phyloP scores from a whole-genome alignment of 1,140 invertebrate species.

The Tetranychus urticae region DNA sequence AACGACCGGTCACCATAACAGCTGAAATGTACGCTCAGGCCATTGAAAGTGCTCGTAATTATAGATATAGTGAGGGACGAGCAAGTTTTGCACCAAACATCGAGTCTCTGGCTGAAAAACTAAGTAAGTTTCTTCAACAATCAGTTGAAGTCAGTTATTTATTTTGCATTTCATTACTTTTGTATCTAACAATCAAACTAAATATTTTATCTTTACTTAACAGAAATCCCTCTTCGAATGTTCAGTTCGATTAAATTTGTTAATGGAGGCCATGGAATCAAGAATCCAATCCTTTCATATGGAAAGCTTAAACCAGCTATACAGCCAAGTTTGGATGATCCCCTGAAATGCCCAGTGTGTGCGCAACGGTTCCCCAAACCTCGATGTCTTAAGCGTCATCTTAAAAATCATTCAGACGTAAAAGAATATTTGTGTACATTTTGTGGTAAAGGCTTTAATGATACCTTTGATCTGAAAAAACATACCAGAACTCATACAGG shows the following conservation, averaged over 20 bases:
- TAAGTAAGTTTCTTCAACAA: not conserved
- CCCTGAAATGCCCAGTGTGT: slow-evolving; percentile 54
- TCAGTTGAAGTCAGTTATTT: too few relatives aligned
- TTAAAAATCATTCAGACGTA: slow-evolving; percentile 96
- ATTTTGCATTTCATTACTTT: too few relatives aligned
- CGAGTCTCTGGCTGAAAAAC: slow-evolving; percentile 6
- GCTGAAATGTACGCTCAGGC: not conserved
- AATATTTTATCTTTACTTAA: not conserved
- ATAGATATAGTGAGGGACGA: not conserved
- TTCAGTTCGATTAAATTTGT: slow-evolving; percentile 63
- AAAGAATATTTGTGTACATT: slow-evolving; percentile 97
- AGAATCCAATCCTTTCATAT: slow-evolving; percentile 59
- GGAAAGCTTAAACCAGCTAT: not conserved
- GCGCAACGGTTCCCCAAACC: slow-evolving; percentile 82
- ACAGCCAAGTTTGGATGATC: slow-evolving; percentile 6
- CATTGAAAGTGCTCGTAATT: not conserved
- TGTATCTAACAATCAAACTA: too few relatives aligned
- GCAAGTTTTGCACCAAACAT: not conserved
- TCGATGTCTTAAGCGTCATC: slow-evolving; percentile 84
- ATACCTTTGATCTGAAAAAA: slow-evolving; percentile 94
- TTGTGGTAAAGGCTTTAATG: slow-evolving; percentile 98
- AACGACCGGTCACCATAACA: not conserved
- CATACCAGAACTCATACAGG: slow-evolving; percentile 97
- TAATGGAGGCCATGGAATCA: slow-evolving; percentile 94
- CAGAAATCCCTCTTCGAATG: slow-evolving; percentile 4